These are phyloP conservation scores for Aphelenchoides bicaudatus DNA, from an alignment of 2,888 invertebrate genomes.

Conservation along the genomic window DNA sequence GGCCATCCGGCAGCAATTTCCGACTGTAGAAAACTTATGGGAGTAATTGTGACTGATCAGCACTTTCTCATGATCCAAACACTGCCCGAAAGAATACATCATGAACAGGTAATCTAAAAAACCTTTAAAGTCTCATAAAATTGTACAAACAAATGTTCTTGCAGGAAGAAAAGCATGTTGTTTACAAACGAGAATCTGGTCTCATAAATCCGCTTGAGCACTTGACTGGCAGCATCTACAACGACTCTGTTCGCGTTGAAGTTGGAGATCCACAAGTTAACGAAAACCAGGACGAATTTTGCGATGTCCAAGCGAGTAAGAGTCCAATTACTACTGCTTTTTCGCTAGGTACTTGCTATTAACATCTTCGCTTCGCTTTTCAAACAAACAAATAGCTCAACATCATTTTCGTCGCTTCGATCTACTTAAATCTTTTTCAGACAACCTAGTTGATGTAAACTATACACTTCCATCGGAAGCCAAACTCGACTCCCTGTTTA, in stretches of 20 bases:
- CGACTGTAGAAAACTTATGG: slow-evolving; percentile 52
- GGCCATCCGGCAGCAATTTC: slow-evolving; percentile 49
- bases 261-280: background rate
- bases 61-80: slow-evolving; percentile 59
- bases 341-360: background rate
- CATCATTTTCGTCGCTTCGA: background rate
- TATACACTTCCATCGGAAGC: slow-evolving; percentile 57
- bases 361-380: background rate
- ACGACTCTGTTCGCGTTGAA: slow-evolving; percentile 18
- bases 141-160: slow-evolving; percentile 12
- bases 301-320: slow-evolving; percentile 45
- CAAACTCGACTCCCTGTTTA: slow-evolving; percentile 55
- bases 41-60: slow-evolving; percentile 53
- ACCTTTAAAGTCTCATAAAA: background rate
- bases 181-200: slow-evolving; percentile 52
- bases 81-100: slow-evolving; percentile 41
- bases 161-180: slow-evolving; percentile 50
- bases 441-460: slow-evolving; percentile 41
- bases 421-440: slow-evolving; percentile 5
- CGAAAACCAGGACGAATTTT: slow-evolving; percentile 45
- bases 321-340: background rate
- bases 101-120: slow-evolving; percentile 24
- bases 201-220: slow-evolving; percentile 42
- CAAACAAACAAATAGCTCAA: background rate
- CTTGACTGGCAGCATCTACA: slow-evolving; percentile 23